Conservation (phyloP, 2,113 vertebrate genomes). For the Amphilophus citrinellus region DNA sequence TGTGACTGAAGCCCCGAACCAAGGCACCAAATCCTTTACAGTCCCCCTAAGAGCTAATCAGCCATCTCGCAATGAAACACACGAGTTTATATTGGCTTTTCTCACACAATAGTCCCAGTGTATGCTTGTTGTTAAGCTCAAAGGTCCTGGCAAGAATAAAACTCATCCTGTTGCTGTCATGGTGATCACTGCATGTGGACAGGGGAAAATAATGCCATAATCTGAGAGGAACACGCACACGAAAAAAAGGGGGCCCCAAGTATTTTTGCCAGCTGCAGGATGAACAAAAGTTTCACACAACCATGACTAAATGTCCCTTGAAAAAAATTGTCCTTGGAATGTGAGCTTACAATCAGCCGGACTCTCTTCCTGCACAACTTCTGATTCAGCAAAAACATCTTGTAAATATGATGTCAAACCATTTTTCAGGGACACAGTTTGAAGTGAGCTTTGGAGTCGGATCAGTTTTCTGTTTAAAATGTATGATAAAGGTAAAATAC, state of each 20-base stretch:
- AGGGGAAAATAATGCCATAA: constrained; percentile 33
- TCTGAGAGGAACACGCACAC: neutral
- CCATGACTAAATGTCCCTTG: neutral
- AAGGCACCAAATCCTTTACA: constrained; percentile 65
- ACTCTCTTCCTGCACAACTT: constrained; percentile 25
- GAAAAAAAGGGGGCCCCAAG: neutral
- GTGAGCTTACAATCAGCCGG: constrained; percentile 10
- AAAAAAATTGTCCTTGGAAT: constrained; percentile 51
- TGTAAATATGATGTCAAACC: constrained; percentile 23
- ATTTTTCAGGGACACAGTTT: constrained; percentile 43
- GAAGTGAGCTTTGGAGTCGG: neutral
- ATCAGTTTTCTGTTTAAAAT: neutral
- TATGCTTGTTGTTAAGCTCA: constrained; percentile 53
- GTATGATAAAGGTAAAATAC: neutral
- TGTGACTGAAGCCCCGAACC: constrained; percentile 38
- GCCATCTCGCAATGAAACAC: constrained; percentile 70
- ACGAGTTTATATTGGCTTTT: constrained; percentile 65
- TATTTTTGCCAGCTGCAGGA: constrained; percentile 14
- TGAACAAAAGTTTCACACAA: constrained; percentile 26
- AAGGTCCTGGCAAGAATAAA: constrained; percentile 61
- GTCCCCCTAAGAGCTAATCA: constrained; percentile 75
- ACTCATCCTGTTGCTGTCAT: constrained; percentile 50
- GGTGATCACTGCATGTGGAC: constrained; percentile 40
- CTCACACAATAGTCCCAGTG: constrained; percentile 68
- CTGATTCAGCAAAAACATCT: constrained; percentile 36